Evolutionary conservation across 2,888 invertebrate genomes (phyloP), one percentile per base, ranked within the genome.

Genomic region (Belgica antarctica): DNA sequence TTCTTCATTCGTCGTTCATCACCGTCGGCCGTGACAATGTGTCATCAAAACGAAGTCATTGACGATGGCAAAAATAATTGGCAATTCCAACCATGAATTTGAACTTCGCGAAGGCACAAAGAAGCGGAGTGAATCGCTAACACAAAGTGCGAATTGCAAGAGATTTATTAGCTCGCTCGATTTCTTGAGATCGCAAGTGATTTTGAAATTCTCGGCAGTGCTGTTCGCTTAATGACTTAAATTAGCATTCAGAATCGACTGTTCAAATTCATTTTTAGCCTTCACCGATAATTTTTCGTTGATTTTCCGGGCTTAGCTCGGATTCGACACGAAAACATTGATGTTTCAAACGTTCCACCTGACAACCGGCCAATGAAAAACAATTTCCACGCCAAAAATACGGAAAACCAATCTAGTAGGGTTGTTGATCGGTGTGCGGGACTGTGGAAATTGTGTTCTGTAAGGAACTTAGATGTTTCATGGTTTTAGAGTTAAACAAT

Each of bases 31-130:
- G 24, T 61, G 61, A 61, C 61, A 61, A 61, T 61, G 25, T 61
- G 61, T 27, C 28, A 28, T 61, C 28, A 22, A 57, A 57, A 41
- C 41, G 10, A 41, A 41, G 41, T 15, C n/a, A n/a, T n/a, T n/a
- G 22, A 52, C 5, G 12, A n/a, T 22, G 52, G 52, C 52, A 22
- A 52, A 52, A 52, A 61, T 61, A 61, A 61, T 61, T 61, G 61
- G 25, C 28, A 28, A 61, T 61, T 62, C 62, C 62, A 62, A 34
- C 62, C 34, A 59, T 59, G 59, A 59, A 59, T 59, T 59, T 59
- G 59, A 59, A 59, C 59, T 59, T 59, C 25, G 27, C 25, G n/a
- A 17, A 59, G 27, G 2, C 8, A 5, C n/a, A n/a, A n/a, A n/a
- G n/a, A n/a, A n/a, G n/a, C n/a, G 22, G 27, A 59, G 27, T n/a